Conservation (phyloP, 1,140 invertebrate species). For the Drosophila miranda region DNA sequence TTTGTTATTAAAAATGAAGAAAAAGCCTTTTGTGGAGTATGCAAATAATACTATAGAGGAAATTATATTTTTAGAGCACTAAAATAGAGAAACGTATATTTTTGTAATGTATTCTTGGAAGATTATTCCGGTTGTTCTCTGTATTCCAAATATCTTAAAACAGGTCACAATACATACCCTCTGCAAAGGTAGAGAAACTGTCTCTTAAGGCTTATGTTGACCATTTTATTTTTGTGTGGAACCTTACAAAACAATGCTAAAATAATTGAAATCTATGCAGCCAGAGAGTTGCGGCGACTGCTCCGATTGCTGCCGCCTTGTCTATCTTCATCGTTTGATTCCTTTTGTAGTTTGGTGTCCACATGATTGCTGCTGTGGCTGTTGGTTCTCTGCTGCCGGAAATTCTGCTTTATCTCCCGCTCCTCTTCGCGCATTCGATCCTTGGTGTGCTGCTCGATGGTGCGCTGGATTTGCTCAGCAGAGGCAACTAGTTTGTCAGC, state of each 20-base stretch:
- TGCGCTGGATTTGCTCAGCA: constrained; percentile 75
- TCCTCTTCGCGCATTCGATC: constrained; percentile 75
- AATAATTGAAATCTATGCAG: constrained; percentile 30
- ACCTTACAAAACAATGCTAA: constrained; percentile 18
- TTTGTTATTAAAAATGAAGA: too few species aligned
- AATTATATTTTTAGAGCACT: too few species aligned
- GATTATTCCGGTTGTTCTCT: too few species aligned
- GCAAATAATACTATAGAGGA: too few species aligned
- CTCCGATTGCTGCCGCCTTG: constrained; percentile 39
- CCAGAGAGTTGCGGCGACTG: constrained; percentile 60
- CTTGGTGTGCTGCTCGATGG: constrained; percentile 73
- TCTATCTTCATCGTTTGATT: constrained; percentile 11
- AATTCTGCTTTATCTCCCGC: constrained; percentile 67
- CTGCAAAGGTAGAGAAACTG: too few species aligned
- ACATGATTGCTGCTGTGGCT: constrained; percentile 15
- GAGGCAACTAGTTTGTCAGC: constrained; percentile 71
- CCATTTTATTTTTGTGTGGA: constrained; percentile 23
- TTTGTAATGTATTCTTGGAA: too few species aligned
- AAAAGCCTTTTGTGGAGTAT: too few species aligned
- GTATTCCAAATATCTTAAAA: too few species aligned
- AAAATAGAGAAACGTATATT: too few species aligned
- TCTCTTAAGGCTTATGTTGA: neutral
- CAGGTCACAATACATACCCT: too few species aligned
- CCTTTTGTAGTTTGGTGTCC: constrained; percentile 2
- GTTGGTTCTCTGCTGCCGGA: constrained; percentile 42